A percentile compares a stretch with the other conserved stretches of the same genome.
Evolutionary conservation across 64 coral and sea anemone species (phyloP).

Genomic region (Pachyseris speciosa): DNA sequence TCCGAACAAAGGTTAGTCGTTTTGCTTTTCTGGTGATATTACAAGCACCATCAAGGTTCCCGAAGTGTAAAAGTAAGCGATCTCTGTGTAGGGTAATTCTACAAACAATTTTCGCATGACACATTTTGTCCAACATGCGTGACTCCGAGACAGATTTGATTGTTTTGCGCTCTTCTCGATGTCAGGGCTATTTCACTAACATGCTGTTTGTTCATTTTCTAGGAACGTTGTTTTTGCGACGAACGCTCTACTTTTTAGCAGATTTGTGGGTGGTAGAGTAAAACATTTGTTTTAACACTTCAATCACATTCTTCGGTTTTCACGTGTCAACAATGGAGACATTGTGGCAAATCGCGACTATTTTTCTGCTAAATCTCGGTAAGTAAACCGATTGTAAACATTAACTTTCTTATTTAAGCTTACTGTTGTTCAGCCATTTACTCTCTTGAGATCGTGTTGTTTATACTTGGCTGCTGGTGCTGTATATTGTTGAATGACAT

Average conservation of each 20-base stretch:
- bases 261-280: not conserved
- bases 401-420: not conserved
- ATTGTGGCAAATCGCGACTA: not conserved
- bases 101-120: too few relatives aligned
- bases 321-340: slow-evolving; percentile 16
- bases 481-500: too few relatives aligned
- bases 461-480: too few relatives aligned
- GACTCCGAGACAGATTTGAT: not conserved
- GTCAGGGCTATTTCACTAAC: not conserved
- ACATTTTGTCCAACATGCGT: not conserved
- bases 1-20: not conserved
- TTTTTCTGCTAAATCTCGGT: not conserved
- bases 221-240: not conserved
- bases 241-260: not conserved
- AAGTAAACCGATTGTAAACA: not conserved
- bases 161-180: not conserved
- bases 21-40: not conserved
- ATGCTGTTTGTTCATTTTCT: not conserved
- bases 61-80: too few relatives aligned
- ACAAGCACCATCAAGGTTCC: not conserved
- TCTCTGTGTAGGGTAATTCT: too few relatives aligned
- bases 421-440: not conserved
- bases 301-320: not conserved
- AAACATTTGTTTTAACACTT: slow-evolving; percentile 14
- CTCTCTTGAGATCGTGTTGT: too few relatives aligned